A percentile compares a stretch with the other conserved stretches of the same genome.
phyloP scores from a whole-genome alignment of 2,888 invertebrate genomes.

The Ligdia adustata region DNA sequence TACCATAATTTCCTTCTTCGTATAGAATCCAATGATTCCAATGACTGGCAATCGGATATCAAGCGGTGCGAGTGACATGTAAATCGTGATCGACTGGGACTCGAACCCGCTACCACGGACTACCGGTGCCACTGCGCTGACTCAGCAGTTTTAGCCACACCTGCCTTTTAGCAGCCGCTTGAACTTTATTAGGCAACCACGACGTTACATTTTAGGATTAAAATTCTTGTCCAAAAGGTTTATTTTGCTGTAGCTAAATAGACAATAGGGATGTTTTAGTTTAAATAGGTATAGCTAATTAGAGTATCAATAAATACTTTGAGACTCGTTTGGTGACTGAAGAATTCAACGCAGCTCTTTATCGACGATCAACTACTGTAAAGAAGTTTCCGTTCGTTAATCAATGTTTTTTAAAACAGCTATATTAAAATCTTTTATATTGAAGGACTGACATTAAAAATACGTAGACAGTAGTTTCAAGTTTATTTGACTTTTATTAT shows the following conservation, averaged over 20 bases:
- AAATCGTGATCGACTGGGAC: constrained; percentile 79
- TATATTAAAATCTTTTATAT: too few species aligned
- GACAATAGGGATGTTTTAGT: constrained; percentile 23
- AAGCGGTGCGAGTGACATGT: constrained; percentile 81
- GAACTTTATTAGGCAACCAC: constrained; percentile 10
- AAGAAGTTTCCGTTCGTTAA: neutral
- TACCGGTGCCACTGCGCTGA: constrained; percentile 80
- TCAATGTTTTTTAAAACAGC: too few species aligned
- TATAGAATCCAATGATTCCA: constrained; percentile 42
- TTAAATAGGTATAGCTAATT: constrained; percentile 28
- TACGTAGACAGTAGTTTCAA: too few species aligned
- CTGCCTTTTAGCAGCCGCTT: constrained; percentile 54
- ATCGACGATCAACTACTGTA: constrained; percentile 1
- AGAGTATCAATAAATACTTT: constrained; percentile 32
- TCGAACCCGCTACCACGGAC: constrained; percentile 77
- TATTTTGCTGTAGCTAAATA: constrained; percentile 1
- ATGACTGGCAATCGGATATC: constrained; percentile 80
- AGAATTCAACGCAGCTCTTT: constrained; percentile 28
- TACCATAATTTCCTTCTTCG: constrained; percentile 68
- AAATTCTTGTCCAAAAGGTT: neutral
- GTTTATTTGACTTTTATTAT: too few species aligned
- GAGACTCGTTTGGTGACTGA: constrained; percentile 9
- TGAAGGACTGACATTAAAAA: too few species aligned
- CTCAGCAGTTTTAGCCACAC: constrained; percentile 73
- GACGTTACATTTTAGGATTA: constrained; percentile 19